Percentiles rank a stretch among this genome's conserved stretches.
phyloP scores from a whole-genome alignment of 2,797 vertebrate species.

The Anas capensis region DNA sequence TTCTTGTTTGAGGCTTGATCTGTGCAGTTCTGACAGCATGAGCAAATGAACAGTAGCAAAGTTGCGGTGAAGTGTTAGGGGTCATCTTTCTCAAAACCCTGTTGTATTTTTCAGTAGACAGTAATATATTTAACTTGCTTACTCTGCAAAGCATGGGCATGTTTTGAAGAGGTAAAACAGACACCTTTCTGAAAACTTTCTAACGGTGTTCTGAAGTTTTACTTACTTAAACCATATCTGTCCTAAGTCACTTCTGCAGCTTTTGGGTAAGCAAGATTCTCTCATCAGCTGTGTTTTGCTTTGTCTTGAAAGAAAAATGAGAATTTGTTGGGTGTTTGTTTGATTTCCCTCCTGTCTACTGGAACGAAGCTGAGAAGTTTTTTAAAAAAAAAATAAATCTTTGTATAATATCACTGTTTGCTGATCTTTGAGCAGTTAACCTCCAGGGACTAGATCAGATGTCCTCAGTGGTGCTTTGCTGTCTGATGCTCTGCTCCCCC shows the following conservation, averaged over 20 bases:
- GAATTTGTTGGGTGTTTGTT: not conserved
- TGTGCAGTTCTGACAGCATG: not conserved
- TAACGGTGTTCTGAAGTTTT: not conserved
- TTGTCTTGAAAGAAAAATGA: not conserved
- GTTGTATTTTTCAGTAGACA: not conserved
- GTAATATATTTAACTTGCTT: not conserved
- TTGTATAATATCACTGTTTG: not conserved
- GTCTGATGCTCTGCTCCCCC: not conserved
- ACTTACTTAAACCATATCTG: not conserved
- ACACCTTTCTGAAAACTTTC: not conserved
- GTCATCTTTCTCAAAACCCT: not conserved
- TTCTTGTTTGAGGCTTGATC: not conserved
- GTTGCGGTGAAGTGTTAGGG: not conserved
- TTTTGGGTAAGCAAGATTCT: not conserved
- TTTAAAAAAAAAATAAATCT: not conserved
- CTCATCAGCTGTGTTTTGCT: not conserved
- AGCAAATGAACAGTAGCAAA: not conserved
- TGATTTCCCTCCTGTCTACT: fast-evolving
- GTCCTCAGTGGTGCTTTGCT: not conserved
- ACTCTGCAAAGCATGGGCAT: not conserved
- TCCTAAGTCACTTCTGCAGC: not conserved
- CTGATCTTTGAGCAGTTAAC: not conserved
- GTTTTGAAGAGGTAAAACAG: no score
- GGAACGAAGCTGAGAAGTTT: not conserved
- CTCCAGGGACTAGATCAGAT: not conserved